Evolutionary conservation across 2,797 vertebrate species (phyloP), one percentile per base, ranked within the genome.

Genomic region (Myripristis murdjan): DNA sequence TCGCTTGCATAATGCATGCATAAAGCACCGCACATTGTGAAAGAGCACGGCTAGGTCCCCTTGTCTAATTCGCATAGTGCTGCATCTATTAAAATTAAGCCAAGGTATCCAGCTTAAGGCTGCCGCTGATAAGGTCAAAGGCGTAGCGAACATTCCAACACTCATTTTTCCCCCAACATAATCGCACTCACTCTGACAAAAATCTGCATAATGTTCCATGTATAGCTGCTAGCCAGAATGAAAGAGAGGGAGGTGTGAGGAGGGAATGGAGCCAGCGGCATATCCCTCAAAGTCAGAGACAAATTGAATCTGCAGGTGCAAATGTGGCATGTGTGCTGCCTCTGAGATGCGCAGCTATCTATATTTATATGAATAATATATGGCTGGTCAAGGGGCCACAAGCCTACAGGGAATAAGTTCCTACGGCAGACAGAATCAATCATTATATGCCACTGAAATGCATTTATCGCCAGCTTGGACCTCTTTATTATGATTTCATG

Each of bases 351-450:
- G 64, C 86, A 77, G 87, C 86, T 88, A 89, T 90, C 92, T 90
- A 87, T 91, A 90, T 92, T 88, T 90, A 91, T 90, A 92, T 92
- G 81, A 94, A 93, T 94, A 91, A 95, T 91, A 94, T 87, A 93
- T 90, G 84, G 68, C 65, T 81, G 92, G 92, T 94, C 92, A 93
- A 92, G 85, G 87, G 89, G 92, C 88, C 86, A 85, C 59, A 24
- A 54, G 88, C 85, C 91, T 86, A 84, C 77, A 60, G 90, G 85
- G 85, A 91, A 86, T 85, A 83, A 65, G 82, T 77, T 85, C 83
- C 76, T 71, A 71, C 70, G 67, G 84, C 67, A 89, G 89, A 92
- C 70, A 66, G 84, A 91, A 94, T 94, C 88, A 91, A 93, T 92
- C 87, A 90, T 92, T 90, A 91, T 88, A 90, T 86, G 88, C 85